These are phyloP conservation scores for Eupeodes corollae DNA, from an alignment of 1,140 invertebrate species.

Conservation along the genomic window DNA sequence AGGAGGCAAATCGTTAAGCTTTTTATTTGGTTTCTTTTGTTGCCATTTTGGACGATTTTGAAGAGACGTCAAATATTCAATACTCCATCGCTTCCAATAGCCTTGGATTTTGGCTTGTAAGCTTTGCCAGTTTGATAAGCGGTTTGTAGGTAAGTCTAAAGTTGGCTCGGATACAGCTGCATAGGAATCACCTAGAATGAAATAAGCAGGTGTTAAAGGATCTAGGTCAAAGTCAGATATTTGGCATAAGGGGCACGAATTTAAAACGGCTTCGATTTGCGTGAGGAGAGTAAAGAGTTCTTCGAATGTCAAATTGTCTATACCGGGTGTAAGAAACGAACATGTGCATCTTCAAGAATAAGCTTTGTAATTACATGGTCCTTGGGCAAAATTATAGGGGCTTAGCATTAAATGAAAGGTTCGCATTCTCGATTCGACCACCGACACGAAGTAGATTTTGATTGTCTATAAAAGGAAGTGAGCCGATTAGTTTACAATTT, in stretches of 20 bases:
- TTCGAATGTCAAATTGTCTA: slow-evolving; percentile 10
- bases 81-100: slow-evolving; percentile 1
- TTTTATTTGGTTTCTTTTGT: slow-evolving; percentile 4
- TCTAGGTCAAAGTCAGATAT: slow-evolving; percentile 13
- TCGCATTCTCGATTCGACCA: background rate
- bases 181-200: slow-evolving; percentile 23
- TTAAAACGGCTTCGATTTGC: too few relatives aligned
- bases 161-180: slow-evolving; percentile 16
- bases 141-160: background rate
- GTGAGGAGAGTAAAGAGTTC: slow-evolving; percentile 23
- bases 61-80: slow-evolving; percentile 1
- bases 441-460: background rate
- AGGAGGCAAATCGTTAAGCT: slow-evolving; percentile 13
- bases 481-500: background rate
- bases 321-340: slow-evolving; percentile 14
- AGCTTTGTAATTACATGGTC: background rate
- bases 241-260: slow-evolving; percentile 25
- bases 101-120: slow-evolving; percentile 4
- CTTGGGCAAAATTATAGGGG: slow-evolving; percentile 4
- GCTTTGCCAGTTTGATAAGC: slow-evolving; percentile 1
- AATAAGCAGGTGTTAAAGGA: slow-evolving; percentile 27
- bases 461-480: slow-evolving; percentile 3
- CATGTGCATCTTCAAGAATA: background rate
- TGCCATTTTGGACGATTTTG: slow-evolving; percentile 3
- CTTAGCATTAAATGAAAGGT: background rate